These are phyloP conservation scores for Drosophila diplacantha DNA, from an alignment of 2,888 invertebrate genomes.

Conservation along the genomic window DNA sequence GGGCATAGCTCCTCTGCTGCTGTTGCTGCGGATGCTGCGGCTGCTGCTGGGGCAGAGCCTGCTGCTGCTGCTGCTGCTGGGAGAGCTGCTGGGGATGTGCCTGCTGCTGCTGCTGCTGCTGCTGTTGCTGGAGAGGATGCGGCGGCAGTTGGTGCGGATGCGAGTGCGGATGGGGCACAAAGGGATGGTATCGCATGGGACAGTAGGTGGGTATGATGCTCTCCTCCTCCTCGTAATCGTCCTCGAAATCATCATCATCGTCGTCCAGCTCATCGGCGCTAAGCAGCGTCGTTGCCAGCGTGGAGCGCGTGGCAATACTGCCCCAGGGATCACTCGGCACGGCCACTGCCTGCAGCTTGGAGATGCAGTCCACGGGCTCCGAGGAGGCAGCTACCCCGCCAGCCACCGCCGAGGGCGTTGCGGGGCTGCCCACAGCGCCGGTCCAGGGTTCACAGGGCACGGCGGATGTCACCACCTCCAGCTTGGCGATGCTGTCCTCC, in stretches of 20 bases:
- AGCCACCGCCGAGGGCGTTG: conserved; percentile 44
- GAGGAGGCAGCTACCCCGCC: conserved; percentile 30
- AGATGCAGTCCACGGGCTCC: conserved; percentile 80
- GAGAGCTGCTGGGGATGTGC: conserved; percentile 42
- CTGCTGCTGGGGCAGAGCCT: conserved; percentile 37
- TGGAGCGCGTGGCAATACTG: conserved; percentile 76
- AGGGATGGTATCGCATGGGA: conserved; percentile 75
- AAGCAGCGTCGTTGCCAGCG: conserved; percentile 76
- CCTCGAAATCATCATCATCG: conserved; percentile 78
- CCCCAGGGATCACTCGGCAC: conserved; percentile 82
- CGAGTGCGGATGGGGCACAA: conserved; percentile 62
- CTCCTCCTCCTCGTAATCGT: conserved; percentile 78
- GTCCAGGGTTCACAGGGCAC: conserved; percentile 76
- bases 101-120: conserved; percentile 38
- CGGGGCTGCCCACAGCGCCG: conserved; percentile 23
- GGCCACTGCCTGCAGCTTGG: conserved; percentile 85
- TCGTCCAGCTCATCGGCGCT: conserved; percentile 77
- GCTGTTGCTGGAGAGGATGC: conserved; percentile 48
- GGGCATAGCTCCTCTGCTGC: conserved; percentile 59
- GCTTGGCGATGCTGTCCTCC: conserved; percentile 77
- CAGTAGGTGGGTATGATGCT: conserved; percentile 78
- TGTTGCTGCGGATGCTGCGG: conserved; percentile 32
- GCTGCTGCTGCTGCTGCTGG: conserved; percentile 49
- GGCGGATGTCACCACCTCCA: conserved; percentile 77
- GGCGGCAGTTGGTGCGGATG: conserved; percentile 49